Conservation (phyloP, 2,113 vertebrate genomes). For the Arvicanthis niloticus region DNA sequence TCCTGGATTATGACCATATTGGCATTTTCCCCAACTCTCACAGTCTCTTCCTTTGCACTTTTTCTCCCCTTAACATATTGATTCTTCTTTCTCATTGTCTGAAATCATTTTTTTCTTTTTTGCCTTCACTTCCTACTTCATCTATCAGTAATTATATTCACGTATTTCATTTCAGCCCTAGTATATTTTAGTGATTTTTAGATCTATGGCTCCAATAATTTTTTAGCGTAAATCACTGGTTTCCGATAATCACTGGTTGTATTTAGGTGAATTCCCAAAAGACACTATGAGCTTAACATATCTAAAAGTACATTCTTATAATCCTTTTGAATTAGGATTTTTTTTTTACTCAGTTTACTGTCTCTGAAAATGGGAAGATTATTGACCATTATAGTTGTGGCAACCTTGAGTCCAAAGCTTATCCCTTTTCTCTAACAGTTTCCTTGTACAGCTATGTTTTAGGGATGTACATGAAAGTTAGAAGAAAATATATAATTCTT, state of each 20-base stretch:
- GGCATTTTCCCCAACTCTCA: neutral
- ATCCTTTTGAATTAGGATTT: neutral
- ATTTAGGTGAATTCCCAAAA: neutral
- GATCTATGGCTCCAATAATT: neutral
- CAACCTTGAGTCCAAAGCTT: neutral
- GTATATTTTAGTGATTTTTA: neutral
- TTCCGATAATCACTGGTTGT: neutral
- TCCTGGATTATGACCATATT: neutral
- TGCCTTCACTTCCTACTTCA: neutral
- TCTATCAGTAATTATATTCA: neutral
- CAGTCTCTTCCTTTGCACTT: neutral
- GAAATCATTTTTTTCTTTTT: neutral
- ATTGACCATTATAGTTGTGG: neutral
- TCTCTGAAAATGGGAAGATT: neutral
- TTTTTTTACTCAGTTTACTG: constrained; percentile 20
- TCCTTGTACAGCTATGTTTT: neutral
- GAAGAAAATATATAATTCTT: neutral
- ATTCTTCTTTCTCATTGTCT: neutral
- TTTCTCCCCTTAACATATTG: neutral
- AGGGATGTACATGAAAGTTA: neutral
- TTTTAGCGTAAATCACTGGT: neutral
- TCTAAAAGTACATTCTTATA: neutral
- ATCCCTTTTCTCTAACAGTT: neutral
- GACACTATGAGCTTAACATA: neutral
- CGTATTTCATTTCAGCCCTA: neutral